A percentile compares a stretch with the other conserved stretches of the same genome.
Conservation (phyloP, 2,797 vertebrate species). For the Glyptemys insculpta region DNA sequence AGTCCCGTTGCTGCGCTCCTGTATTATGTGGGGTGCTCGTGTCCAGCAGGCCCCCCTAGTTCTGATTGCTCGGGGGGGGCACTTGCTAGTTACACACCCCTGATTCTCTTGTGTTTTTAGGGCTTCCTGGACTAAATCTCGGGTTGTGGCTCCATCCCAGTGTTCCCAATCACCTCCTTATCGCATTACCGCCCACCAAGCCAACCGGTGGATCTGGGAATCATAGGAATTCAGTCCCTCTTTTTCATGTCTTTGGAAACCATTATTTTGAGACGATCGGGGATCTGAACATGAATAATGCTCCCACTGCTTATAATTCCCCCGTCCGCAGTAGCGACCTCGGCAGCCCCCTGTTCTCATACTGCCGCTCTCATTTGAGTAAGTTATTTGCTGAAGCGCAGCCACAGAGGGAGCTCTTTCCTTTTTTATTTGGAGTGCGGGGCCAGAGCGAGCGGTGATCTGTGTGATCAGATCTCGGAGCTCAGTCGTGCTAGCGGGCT, state of each 20-base stretch:
- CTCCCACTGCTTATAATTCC: too few relatives aligned
- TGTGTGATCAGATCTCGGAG: background rate
- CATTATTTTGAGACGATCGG: background rate
- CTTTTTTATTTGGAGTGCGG: background rate
- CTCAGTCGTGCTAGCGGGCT: too few relatives aligned
- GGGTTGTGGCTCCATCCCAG: background rate
- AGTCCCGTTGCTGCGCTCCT: background rate
- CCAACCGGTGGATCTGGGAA: background rate
- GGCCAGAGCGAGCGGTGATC: background rate
- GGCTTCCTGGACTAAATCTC: background rate
- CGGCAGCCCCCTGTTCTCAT: too few relatives aligned
- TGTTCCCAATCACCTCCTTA: background rate
- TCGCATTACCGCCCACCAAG: background rate
- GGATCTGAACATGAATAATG: background rate
- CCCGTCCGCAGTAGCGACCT: background rate
- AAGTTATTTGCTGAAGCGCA: too few relatives aligned
- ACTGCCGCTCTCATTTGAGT: background rate
- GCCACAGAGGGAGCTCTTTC: background rate
- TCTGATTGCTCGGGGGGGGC: background rate
- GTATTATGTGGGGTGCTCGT: background rate
- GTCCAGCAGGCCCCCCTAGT: background rate
- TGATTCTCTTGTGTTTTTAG: background rate
- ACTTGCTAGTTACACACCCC: too few relatives aligned
- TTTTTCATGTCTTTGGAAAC: too few relatives aligned
- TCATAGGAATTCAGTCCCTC: too few relatives aligned